phyloP scores from a whole-genome alignment of 2,113 vertebrate species.

The Hoplias malabaricus region DNA sequence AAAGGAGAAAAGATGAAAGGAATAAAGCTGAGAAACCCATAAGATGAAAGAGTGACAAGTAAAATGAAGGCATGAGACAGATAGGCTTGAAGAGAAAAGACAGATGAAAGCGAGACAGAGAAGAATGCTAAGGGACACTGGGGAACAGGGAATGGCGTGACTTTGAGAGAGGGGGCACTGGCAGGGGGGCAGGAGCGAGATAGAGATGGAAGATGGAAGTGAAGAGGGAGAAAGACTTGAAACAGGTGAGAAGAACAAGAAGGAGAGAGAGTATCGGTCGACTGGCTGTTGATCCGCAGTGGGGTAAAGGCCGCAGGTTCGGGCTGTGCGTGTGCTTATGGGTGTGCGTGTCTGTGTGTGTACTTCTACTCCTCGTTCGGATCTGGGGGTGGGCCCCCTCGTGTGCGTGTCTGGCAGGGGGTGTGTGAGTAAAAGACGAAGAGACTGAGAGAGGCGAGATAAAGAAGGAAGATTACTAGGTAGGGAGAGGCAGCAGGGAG shows the following conservation, averaged over 20 bases:
- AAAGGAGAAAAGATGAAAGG: conserved; percentile 37
- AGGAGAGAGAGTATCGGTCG: conserved; percentile 60
- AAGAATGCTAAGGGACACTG: conserved; percentile 2
- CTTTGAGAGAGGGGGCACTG: conserved; percentile 16
- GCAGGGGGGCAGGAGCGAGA: background rate
- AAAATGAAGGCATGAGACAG: conserved; percentile 9
- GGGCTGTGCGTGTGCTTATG: conserved; percentile 43
- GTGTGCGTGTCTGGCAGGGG: background rate
- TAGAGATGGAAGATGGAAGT: conserved; percentile 12
- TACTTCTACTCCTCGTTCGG: conserved; percentile 22
- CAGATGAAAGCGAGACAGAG: conserved; percentile 24
- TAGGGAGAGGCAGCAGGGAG: conserved; percentile 30
- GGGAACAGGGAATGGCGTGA: conserved; percentile 21
- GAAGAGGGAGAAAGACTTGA: background rate
- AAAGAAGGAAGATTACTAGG: conserved; percentile 39
- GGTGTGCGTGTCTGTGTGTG: conserved; percentile 25
- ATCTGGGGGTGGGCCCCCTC: background rate
- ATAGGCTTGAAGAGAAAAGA: conserved; percentile 11
- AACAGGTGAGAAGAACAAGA: conserved; percentile 4
- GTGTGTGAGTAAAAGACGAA: conserved; percentile 27
- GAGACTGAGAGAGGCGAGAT: conserved; percentile 22
- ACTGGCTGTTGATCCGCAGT: conserved; percentile 61
- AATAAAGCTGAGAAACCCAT: conserved; percentile 8
- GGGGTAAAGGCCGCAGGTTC: conserved; percentile 62
- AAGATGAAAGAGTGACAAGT: conserved; percentile 45